Percentiles rank a stretch among this genome's conserved stretches.
phyloP scores from a whole-genome alignment of 2,797 vertebrate species.

The Manis crassicaudata region DNA sequence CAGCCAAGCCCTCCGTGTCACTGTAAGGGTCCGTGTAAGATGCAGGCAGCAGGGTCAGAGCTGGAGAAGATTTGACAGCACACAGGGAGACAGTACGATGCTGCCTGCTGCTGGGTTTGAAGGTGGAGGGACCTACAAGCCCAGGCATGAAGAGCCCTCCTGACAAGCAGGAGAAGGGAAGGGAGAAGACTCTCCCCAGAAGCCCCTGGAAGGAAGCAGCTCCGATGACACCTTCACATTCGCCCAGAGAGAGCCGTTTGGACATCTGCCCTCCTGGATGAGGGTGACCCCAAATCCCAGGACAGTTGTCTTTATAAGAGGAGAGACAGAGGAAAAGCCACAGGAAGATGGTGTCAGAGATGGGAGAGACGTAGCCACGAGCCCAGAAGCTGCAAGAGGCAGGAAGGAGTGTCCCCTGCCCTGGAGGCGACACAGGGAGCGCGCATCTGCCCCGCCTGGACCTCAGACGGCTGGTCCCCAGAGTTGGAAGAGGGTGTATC shows the following conservation, averaged over 20 bases:
- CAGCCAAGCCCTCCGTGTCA: too few species aligned
- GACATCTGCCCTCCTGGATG: rapidly evolving
- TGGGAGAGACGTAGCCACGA: rapidly evolving
- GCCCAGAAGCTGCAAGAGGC: background rate
- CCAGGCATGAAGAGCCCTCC: background rate
- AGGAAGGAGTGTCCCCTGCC: background rate
- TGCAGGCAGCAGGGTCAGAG: too few species aligned
- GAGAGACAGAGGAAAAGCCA: background rate
- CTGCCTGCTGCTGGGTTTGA: too few species aligned
- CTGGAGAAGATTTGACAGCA: background rate
- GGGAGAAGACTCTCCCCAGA: background rate
- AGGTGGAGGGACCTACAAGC: background rate
- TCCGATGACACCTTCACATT: background rate
- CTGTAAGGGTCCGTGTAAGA: background rate
- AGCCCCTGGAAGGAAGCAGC: background rate
- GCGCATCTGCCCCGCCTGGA: rapidly evolving
- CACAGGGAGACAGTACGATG: rapidly evolving
- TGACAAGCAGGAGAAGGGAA: background rate
- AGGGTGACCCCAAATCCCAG: background rate
- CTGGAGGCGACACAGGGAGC: background rate
- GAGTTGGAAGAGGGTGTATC: rapidly evolving
- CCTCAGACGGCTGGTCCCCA: background rate
- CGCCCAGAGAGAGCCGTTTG: background rate
- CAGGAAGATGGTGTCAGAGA: rapidly evolving
- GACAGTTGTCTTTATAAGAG: background rate